Evolutionary conservation across 2,888 invertebrate genomes (phyloP).

Genomic region (Steromphala cineraria): DNA sequence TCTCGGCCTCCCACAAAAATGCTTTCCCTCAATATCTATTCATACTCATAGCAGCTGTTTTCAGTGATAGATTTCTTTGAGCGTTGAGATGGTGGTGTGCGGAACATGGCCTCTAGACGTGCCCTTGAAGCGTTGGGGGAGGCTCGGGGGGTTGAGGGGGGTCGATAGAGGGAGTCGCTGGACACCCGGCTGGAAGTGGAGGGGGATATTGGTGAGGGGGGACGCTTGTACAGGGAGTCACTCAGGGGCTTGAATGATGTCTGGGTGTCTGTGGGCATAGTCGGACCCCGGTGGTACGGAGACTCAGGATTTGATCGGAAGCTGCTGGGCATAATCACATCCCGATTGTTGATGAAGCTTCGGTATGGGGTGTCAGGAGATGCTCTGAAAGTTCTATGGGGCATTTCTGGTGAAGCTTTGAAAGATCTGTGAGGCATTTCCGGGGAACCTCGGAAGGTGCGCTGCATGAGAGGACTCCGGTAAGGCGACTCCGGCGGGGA

Average conservation of each 20-base stretch:
- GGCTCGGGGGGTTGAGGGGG: conserved; percentile 42
- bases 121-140: conserved; percentile 42
- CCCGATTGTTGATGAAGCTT: background rate
- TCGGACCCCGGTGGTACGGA: conserved; percentile 9
- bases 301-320: conserved; percentile 7
- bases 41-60: conserved; percentile 39
- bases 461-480: conserved; percentile 35
- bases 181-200: conserved; percentile 42
- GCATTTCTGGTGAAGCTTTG: conserved; percentile 19
- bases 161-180: conserved; percentile 42
- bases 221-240: conserved; percentile 46
- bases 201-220: conserved; percentile 43
- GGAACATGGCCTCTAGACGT: conserved; percentile 38
- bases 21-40: background rate
- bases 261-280: conserved; percentile 26
- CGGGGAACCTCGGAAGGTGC: conserved; percentile 5
- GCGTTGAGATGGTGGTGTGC: conserved; percentile 43
- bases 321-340: background rate
- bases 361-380: conserved; percentile 29
- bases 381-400: background rate
- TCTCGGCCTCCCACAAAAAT: background rate
- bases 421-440: conserved; percentile 20
- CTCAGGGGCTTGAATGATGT: conserved; percentile 37
- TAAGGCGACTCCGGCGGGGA: conserved; percentile 33
- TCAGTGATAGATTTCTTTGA: conserved; percentile 35